Base-by-base conservation (phyloP, 2,888 invertebrate genomes). In the Unio pictorum region DNA sequence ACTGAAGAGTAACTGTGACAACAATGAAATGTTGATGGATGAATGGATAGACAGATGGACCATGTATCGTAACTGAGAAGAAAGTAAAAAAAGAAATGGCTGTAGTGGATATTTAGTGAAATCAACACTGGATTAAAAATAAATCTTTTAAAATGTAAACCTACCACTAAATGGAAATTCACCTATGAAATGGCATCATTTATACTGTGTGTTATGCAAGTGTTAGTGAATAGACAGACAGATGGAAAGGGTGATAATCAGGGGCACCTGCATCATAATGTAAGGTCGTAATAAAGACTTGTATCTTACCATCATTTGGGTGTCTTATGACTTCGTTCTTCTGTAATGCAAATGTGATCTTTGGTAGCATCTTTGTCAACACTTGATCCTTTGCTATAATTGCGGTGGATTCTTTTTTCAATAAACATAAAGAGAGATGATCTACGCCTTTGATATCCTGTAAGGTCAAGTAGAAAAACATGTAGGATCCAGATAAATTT, bases 381-480 rank as follows among this genome's bases (percentile, higher is more conserved):
- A 67, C 67, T 74, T 72, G 75, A 68, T 79, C 78, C 72, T 63
- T 71, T 69, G 68, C 77, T 71, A 78, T 77, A 79, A 65, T 75
- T 78, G 23, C 75, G 68, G 70, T 83, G 76, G 71, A 64, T 60
- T 79, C 82, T 82, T 74, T 85, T 84, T 78, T 84, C 84, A 79
- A 83, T 83, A 83, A 82, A 82, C 81, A 80, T 83, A 81, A 84
- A 81, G 79, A 81, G 82, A 81, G 77, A 80, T 65, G 81, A 73
- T 75, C 81, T 68, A 72, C 81, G 55, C 79, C 79, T 83, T 75
- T 76, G 78, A 68, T 75, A 69, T 60, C 68, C 81, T 78, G 69
- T n/a, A 64, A 71, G 28, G 61, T 62, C 59, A 57, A 15, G 26
- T 34, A 74, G 55, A 68, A 65, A 60, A 11, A 59, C 64, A 59